Base-by-base conservation (phyloP, 2,113 vertebrate genomes). In the Siphamia tubifer region DNA sequence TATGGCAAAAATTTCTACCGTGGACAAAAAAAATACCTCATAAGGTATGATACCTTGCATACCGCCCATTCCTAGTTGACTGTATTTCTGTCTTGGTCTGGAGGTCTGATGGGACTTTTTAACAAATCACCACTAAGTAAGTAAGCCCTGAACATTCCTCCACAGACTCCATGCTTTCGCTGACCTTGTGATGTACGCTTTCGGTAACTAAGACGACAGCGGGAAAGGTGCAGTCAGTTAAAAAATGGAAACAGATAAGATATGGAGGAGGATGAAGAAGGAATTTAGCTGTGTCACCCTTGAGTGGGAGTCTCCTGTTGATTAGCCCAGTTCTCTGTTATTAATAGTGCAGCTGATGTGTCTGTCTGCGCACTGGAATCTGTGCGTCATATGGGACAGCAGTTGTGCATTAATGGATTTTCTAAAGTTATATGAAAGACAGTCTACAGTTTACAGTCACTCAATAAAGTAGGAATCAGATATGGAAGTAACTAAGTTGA, bases 281-380 rank as follows among this genome's bases (percentile, higher is more conserved):
- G 9, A 3, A 43, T 36, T 21, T 4, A 23, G 9, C 25, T 21
- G 28, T 8, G 31, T 36, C 27, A 58, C 74, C 56, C 56, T 68
- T 64, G 38, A 58, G 35, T 20, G 16, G 25, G 35, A 63, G 68
- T 64, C 47, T 80, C 56, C 31, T 24, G 66, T 54, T 27, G 51
- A 40, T 47, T 57, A 70, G 42, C 70, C 74, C 77, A 35, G 28
- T 77, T 77, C 76, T 20, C 40, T 12, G 72, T 54, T 79, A 72
- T 75, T 55, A 66, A 65, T 58, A 55, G 62, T 42, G 1, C 27
- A 23, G 32, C 32, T 42, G 13, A 24, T 43, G 49, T 40, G 36
- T 63, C 21, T 28, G 36, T 40, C 9, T 48, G 52, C 15, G 54
- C 39, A 62, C 16, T 17, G 25, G 43, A 35, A n/a, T 57, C 24